Conservation (phyloP, 2,113 vertebrate genomes). For the Theropithecus gelada region DNA sequence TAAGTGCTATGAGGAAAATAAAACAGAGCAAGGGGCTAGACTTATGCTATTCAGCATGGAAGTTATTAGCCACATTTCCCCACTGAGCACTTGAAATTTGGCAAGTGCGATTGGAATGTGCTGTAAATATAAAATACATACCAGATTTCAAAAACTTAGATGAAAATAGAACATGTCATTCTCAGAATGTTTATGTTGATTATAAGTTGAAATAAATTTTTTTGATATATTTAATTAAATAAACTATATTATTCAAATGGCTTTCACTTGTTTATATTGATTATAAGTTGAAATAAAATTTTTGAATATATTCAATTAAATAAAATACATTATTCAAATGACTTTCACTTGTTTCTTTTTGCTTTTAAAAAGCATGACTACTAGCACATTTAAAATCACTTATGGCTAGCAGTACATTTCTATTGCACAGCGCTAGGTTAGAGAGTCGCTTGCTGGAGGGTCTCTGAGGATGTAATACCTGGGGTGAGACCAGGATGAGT, state of each 20-base stretch:
- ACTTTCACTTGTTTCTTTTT: neutral
- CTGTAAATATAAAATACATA: neutral
- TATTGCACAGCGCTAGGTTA: neutral
- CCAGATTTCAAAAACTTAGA: neutral
- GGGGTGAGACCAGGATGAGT: neutral
- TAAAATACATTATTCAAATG: slow-evolving; percentile 10
- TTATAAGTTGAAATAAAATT: neutral
- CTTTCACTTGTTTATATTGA: neutral
- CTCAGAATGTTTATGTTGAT: neutral
- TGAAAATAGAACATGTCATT: neutral
- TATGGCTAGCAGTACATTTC: neutral
- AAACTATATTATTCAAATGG: neutral
- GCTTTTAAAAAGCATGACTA: neutral
- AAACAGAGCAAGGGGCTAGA: neutral
- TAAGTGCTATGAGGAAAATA: neutral
- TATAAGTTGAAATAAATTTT: neutral
- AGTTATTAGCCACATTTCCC: neutral
- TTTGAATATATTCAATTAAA: neutral
- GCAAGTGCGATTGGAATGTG: neutral
- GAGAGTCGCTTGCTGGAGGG: neutral
- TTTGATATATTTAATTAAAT: neutral
- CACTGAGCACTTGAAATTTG: neutral
- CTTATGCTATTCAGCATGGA: neutral
- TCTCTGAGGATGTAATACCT: neutral
- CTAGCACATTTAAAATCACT: neutral